Evolutionary conservation across 2,797 vertebrate species (phyloP).

Genomic region (Myotis daubentonii): DNA sequence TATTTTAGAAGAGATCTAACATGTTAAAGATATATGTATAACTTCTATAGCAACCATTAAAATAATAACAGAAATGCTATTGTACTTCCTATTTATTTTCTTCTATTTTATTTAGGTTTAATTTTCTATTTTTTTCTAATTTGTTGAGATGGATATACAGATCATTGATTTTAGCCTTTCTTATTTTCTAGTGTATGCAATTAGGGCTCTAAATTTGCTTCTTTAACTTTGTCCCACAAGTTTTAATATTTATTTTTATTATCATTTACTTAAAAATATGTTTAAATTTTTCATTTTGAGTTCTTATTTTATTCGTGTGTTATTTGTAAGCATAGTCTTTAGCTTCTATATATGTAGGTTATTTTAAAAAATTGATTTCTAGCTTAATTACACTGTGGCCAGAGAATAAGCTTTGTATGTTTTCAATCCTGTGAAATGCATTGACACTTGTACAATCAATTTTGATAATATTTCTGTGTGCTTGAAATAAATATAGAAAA

Average conservation of each 20-base stretch:
- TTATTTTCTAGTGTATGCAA: neutral
- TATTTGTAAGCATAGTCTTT: neutral
- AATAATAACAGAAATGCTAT: neutral
- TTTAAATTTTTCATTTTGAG: neutral
- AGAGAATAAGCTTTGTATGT: neutral
- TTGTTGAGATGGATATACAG: neutral
- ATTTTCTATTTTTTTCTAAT: neutral
- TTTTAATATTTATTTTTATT: neutral
- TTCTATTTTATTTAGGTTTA: neutral
- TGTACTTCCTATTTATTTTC: neutral
- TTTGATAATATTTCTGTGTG: neutral
- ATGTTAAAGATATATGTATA: neutral
- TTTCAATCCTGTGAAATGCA: neutral
- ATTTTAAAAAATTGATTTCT: neutral
- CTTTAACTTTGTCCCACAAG: neutral
- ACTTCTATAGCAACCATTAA: neutral
- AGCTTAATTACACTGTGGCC: neutral
- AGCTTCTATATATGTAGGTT: neutral
- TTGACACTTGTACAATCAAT: neutral
- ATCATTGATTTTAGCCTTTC: neutral
- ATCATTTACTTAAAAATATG: neutral
- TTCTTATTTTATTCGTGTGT: neutral
- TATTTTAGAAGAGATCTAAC: neutral
- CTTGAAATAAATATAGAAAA: neutral
- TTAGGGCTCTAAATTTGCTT: neutral